These are phyloP conservation scores for Brenthis hecate DNA, from an alignment of 2,888 invertebrate genomes.

Conservation along the genomic window DNA sequence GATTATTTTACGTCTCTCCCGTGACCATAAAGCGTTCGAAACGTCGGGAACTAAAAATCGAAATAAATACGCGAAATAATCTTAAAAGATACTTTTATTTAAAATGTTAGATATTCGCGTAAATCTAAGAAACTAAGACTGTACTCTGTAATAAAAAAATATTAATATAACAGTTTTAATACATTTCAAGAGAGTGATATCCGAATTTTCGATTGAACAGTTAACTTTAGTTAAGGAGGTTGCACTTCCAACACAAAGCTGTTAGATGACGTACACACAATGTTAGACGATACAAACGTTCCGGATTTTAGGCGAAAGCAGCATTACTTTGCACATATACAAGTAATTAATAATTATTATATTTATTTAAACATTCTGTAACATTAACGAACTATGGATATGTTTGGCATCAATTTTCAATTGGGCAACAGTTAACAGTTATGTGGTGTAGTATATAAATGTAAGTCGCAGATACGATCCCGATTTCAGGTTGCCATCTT, in stretches of 20 bases:
- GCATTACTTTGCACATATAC: conserved; percentile 15
- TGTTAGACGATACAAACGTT: conserved; percentile 29
- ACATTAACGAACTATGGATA: conserved; percentile 9
- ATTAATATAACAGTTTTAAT: neutral
- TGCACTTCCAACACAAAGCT: conserved; percentile 28
- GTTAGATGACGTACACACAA: conserved; percentile 24
- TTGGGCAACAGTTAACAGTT: conserved; percentile 2
- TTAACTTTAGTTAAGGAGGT: conserved; percentile 13
- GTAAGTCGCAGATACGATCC: neutral
- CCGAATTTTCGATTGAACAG: conserved; percentile 20
- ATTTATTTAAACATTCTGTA: conserved; percentile 3
- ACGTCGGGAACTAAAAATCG: too few species aligned
- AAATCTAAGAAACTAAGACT: too few species aligned
- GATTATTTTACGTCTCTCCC: too few species aligned
- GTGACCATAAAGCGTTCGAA: too few species aligned
- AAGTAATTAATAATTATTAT: neutral
- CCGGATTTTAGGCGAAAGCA: conserved; percentile 26
- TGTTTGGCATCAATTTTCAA: conserved; percentile 15
- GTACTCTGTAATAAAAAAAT: too few species aligned
- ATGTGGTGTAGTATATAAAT: neutral
- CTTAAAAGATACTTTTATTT: too few species aligned
- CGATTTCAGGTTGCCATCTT: conserved; percentile 3
- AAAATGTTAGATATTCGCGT: too few species aligned
- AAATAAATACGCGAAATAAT: too few species aligned
- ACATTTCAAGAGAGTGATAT: neutral